phyloP scores from a whole-genome alignment of 2,888 invertebrate genomes.

The Drosophila monieri region DNA sequence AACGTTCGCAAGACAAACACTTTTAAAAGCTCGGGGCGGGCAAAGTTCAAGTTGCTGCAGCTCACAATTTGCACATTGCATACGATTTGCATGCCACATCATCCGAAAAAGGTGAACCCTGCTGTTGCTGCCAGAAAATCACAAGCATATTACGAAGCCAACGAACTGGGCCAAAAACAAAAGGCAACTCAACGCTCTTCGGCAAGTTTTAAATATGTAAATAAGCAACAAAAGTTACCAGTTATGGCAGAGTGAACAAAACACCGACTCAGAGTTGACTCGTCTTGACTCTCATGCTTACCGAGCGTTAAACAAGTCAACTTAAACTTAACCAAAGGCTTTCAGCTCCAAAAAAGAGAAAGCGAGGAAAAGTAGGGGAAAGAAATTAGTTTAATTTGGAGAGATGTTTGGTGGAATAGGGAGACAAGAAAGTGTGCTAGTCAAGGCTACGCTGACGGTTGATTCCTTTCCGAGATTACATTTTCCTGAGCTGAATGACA shows the following conservation, averaged over 20 bases:
- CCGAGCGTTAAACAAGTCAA: slow-evolving; percentile 50
- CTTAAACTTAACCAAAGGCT: slow-evolving; percentile 55
- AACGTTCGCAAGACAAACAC: slow-evolving; percentile 69
- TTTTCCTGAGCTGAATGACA: neutral
- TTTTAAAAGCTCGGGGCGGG: neutral
- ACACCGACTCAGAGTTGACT: slow-evolving; percentile 62
- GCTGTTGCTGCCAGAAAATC: slow-evolving; percentile 52
- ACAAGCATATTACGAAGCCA: slow-evolving; percentile 61
- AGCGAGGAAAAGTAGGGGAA: neutral
- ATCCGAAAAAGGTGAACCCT: slow-evolving; percentile 34
- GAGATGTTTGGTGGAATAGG: slow-evolving; percentile 4
- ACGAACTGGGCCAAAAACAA: slow-evolving; percentile 50
- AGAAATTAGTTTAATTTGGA: slow-evolving; percentile 25
- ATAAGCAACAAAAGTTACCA: slow-evolving; percentile 67
- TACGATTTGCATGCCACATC: slow-evolving; percentile 66
- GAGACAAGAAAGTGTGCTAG: slow-evolving; percentile 9
- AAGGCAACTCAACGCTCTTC: slow-evolving; percentile 32
- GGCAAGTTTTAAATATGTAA: slow-evolving; percentile 73
- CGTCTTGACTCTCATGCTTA: slow-evolving; percentile 60
- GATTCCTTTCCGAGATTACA: slow-evolving; percentile 11
- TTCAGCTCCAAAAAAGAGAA: neutral
- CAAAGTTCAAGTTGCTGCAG: slow-evolving; percentile 55
- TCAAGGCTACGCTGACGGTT: slow-evolving; percentile 16
- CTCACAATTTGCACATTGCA: slow-evolving; percentile 71
- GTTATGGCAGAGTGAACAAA: slow-evolving; percentile 36